These are phyloP conservation scores for Agrenia bidenticulata DNA, from an alignment of 2,888 invertebrate genomes.

Conservation along the genomic window DNA sequence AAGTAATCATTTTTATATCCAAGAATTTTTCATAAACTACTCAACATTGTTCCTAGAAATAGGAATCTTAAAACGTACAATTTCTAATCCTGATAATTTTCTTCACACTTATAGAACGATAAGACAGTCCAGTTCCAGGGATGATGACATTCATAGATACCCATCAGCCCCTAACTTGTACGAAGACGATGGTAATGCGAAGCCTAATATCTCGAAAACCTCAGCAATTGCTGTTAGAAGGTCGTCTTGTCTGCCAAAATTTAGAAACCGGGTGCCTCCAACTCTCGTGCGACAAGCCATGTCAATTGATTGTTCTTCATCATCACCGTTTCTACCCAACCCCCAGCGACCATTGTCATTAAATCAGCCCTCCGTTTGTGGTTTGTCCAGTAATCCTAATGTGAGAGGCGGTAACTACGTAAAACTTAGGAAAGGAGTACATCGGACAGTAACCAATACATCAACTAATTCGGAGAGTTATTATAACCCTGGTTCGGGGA, in stretches of 20 bases:
- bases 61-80: background rate
- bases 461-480: constrained; percentile 37
- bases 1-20: constrained; percentile 29
- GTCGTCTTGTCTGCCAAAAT: constrained; percentile 45
- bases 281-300: constrained; percentile 44
- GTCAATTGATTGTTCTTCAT: constrained; percentile 50
- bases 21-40: too few species aligned
- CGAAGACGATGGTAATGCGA: constrained; percentile 29
- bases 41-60: too few species aligned
- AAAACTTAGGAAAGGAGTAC: constrained; percentile 34
- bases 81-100: background rate
- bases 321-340: constrained; percentile 40
- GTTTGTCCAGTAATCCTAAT: background rate
- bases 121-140: constrained; percentile 43
- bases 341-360: constrained; percentile 28
- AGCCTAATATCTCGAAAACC: constrained; percentile 36
- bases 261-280: constrained; percentile 41
- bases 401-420: constrained; percentile 5
- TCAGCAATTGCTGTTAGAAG: constrained; percentile 38
- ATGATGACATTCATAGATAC: constrained; percentile 50
- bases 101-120: constrained; percentile 39
- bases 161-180: constrained; percentile 51
- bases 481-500: constrained; percentile 33
- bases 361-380: constrained; percentile 18
- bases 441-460: constrained; percentile 35